Evolutionary conservation across 2,113 vertebrate species (phyloP).

Genomic region (Brachyhypopomus gauderio): DNA sequence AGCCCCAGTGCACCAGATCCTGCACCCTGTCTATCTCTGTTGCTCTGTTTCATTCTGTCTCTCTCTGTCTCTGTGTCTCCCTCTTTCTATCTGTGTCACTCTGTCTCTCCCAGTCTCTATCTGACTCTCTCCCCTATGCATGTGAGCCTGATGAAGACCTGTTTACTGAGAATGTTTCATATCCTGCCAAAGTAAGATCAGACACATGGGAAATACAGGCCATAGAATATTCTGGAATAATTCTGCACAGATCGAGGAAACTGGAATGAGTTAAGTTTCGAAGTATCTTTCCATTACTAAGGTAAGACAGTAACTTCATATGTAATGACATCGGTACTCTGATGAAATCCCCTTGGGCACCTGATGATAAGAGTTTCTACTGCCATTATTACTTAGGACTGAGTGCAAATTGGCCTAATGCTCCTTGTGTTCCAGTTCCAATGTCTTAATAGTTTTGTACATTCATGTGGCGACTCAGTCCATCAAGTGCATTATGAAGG

Average conservation of each 20-base stretch:
- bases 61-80: not conserved
- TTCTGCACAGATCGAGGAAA: not conserved
- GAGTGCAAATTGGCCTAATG: no score
- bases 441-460: no score
- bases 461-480: no score
- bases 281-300: not conserved
- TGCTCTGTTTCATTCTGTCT: not conserved
- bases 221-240: constrained; percentile 4
- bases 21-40: not conserved
- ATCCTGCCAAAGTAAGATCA: not conserved
- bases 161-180: not conserved
- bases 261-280: not conserved
- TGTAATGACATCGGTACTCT: no score
- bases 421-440: no score
- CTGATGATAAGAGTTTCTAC: no score
- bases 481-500: not conserved
- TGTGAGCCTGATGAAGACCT: no score
- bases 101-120: not conserved
- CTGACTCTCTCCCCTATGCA: not conserved
- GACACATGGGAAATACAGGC: not conserved
- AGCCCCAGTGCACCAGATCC: constrained; percentile 11
- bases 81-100: not conserved
- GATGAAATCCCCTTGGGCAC: no score
- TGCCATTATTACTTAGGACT: no score
- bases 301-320: not conserved